Evolutionary conservation across 2,113 vertebrate genomes (phyloP), one percentile per base, ranked within the genome.

Genomic region (Porphyrio hochstetteri): DNA sequence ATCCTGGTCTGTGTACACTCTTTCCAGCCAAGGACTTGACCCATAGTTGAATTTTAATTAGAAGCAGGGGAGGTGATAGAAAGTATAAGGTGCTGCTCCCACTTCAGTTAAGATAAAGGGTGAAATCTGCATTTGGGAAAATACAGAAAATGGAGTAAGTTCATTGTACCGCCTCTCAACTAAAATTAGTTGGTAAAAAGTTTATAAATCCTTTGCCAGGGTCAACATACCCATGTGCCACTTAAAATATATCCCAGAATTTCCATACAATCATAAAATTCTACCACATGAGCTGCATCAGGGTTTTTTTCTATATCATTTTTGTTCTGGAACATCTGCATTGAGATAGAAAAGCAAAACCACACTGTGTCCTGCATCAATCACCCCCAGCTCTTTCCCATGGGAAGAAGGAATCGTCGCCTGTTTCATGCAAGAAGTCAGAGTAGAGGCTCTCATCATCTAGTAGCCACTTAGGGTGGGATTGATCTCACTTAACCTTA

Each of bases 11-110:
- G 27, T 60, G 19, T 36, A 68, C 60, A 29, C 13, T 91, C 69
- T 52, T 86, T 82, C 42, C 61, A 96, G 83, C 23, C 78, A 86
- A 82, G 36, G 69, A 91, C 57, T 92, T 94, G 91, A 93, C 77
- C 92, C 16, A 17, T 16, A 86, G 23, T 2, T 92, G 60, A 86
- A 94, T 92, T 93, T 65, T 75, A 87, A 50, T 72, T 79, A 82
- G 80, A 91, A 82, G 42, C 61, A 61, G 7, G 10, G 50, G 27
- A 92, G 28, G 63, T 76, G 76, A 65, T 87, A 83, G 86, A 83
- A 91, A 84, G 84, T 69, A 68, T 28, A 55, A 4, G 9, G 31
- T 76, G 64, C n/a, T 92, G 61, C 44, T 88, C 61, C 57, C 50
- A 17, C 52, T 85, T 81, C 42, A 48, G 67, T 65, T 93, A 61